Conservation (phyloP, 1,140 invertebrate genomes). For the Phthorimaea operculella region DNA sequence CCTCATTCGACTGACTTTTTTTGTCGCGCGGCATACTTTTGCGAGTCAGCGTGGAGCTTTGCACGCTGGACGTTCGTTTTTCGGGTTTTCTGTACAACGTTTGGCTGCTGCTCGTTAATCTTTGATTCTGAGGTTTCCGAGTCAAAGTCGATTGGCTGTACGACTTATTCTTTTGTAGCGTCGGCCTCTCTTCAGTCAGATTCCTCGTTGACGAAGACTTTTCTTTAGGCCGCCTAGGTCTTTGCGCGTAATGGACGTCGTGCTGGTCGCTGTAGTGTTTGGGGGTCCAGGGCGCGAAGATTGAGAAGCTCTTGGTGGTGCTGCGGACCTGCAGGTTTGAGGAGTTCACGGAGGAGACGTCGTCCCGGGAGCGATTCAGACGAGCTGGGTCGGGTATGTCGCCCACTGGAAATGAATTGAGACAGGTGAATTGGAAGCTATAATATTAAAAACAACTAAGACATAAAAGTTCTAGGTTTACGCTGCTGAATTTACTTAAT, state of each 20-base stretch:
- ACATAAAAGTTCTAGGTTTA: too few relatives aligned
- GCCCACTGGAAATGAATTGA: conserved; percentile 73
- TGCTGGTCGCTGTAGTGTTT: conserved; percentile 76
- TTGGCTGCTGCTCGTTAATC: conserved; percentile 43
- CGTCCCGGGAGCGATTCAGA: conserved; percentile 75
- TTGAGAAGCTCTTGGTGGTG: conserved; percentile 84
- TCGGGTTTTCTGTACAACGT: conserved; percentile 53
- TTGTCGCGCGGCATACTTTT: conserved; percentile 56
- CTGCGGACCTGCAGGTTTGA: conserved; percentile 75
- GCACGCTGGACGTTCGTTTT: conserved; percentile 40
- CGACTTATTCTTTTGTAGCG: conserved; percentile 53
- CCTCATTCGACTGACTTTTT: conserved; percentile 72
- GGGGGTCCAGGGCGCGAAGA: conserved; percentile 85
- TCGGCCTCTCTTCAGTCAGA: conserved; percentile 29
- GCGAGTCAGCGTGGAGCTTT: conserved; percentile 52
- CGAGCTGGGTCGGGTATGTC: conserved; percentile 77
- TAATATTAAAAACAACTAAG: too few relatives aligned
- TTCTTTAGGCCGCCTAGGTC: conserved; percentile 54
- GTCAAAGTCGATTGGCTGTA: conserved; percentile 57
- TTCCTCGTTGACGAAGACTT: conserved; percentile 46
- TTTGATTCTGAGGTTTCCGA: conserved; percentile 35
- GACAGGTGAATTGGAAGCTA: too few relatives aligned
- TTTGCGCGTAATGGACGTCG: conserved; percentile 84
- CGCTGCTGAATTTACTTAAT: too few relatives aligned
- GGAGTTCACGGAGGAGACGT: conserved; percentile 72